Base-by-base conservation (phyloP, 2,888 invertebrate species). In the Drosophila bunnanda region DNA sequence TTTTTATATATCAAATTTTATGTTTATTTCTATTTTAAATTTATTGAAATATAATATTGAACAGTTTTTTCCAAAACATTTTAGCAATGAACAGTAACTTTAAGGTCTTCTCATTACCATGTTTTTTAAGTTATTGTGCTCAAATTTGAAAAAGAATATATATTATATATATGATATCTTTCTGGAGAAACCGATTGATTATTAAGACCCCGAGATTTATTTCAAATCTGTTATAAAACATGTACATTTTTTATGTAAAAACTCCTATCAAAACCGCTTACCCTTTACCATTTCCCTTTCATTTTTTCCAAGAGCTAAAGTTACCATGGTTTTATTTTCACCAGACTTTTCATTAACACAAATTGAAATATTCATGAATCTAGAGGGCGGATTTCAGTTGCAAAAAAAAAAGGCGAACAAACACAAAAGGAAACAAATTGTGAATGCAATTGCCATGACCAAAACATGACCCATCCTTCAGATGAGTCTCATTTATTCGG, bases 291-390 rank as follows among this genome's bases (percentile, higher is more conserved):
- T 12, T 22, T 46, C 13, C 20, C 32, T 7, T 2, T 25, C 6
- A 17, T 50, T 50, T 34, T 34, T 50, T 5, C 20, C 9, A 30
- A 46, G 17, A 38, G 3, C 3, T 13, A 13, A 46, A 32, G 64
- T 61, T 32, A 25, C 64, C 39, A 39, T 25, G 48, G 61, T 28
- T 48, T 48, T 8, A 25, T 48, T 60, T 34, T 48, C 25, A 39
- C 39, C 69, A 69, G 58, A 69, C 32, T 72, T 71, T 71, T 72
- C 71, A 72, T 73, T 73, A 71, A 52, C 39, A 36, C 64, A 62
- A 52, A 73, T 64, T 71, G 38, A 71, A 71, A 72, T 72, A 72
- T 72, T 72, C 74, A 72, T 73, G 65, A 54, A 62, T 25, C 25
- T 7, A 38, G 15, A 25, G 53, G 44, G 66, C 43, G 53, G 20